Base-by-base conservation (phyloP, 2,113 vertebrate genomes). In the Oophaga pumilio region DNA sequence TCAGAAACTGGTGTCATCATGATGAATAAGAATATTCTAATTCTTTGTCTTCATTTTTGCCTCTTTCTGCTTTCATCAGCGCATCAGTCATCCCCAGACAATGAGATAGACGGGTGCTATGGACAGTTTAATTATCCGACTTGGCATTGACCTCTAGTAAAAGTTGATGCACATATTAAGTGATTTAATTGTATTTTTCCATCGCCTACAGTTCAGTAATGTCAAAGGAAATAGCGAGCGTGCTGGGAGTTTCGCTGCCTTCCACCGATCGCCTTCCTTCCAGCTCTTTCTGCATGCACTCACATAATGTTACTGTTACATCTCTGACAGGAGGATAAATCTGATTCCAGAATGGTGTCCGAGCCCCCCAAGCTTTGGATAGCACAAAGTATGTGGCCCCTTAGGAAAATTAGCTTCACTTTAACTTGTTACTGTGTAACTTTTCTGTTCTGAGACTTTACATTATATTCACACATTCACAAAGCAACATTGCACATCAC, bases 151-250 rank as follows among this genome's bases (percentile, higher is more conserved):
- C 86, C 79, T 82, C 79, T 76, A 59, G 57, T 56, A 83, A 76
- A 69, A 88, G 69, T 15, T 13, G 81, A 76, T 33, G 53, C n/a
- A 73, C 79, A 74, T 33, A 52, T 22, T 52, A 82, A 64, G 57
- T 64, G 56, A 60, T 83, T 82, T 88, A 83, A 88, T 88, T 88
- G 79, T 53, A 82, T 62, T 87, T 76, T 88, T 50, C 17, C n/a
- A 56, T 82, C 33, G 79, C 86, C 79, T n/a, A 76, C 57, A 76
- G 79, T 11, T 20, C 20, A 18, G 71, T 76, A 26, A 59, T 88
- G 86, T 88, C 86, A 88, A 28, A 28, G 69, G 80, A 49, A 83
- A 88, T 76, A 52, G 57, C 12, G n/a, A 20, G 57, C 56, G 73
- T 50, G 22, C 18, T 64, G 26, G 24, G 50, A 81, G 62, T 87